Percentiles rank a stretch among this genome's conserved stretches.
Conservation (phyloP, 1,140 invertebrate species). For the Brachionus rotundiformis region DNA sequence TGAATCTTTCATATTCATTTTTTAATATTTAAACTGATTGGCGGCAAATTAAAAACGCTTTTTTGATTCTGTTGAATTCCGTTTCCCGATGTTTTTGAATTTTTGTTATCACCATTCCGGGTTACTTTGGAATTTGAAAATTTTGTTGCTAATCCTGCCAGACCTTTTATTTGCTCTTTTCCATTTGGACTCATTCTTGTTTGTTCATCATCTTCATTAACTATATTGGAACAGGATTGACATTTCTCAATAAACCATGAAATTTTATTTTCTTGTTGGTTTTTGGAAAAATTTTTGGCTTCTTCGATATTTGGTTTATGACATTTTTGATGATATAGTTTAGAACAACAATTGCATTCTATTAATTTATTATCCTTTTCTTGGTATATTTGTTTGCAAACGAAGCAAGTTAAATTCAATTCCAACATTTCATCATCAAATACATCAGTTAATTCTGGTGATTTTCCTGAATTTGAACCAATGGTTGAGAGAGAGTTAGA, state of each 20-base stretch:
- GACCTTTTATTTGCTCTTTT: neutral
- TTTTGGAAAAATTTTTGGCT: neutral
- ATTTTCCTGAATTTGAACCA: neutral
- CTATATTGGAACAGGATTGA: neutral
- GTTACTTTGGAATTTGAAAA: neutral
- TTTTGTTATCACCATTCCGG: neutral
- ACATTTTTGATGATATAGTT: slow-evolving; percentile 35
- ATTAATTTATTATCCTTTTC: slow-evolving; percentile 24
- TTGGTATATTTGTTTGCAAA: slow-evolving; percentile 24
- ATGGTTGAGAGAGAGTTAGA: neutral
- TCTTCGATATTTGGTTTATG: neutral
- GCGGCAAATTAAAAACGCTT: neutral
- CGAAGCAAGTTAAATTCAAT: slow-evolving; percentile 11
- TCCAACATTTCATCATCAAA: slow-evolving; percentile 24
- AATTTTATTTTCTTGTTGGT: neutral
- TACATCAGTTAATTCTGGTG: neutral
- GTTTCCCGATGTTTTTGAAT: neutral
- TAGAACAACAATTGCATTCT: neutral
- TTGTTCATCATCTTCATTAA: neutral
- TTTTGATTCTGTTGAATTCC: neutral
- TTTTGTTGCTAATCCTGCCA: neutral
- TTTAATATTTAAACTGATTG: neutral
- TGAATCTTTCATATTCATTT: neutral
- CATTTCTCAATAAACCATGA: slow-evolving; percentile 16
- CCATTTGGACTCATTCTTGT: neutral